A percentile compares a stretch with the other conserved stretches of the same genome.
These are phyloP conservation scores for Sitodiplosis mosellana DNA, from an alignment of 1,140 invertebrate species.

Conservation along the genomic window DNA sequence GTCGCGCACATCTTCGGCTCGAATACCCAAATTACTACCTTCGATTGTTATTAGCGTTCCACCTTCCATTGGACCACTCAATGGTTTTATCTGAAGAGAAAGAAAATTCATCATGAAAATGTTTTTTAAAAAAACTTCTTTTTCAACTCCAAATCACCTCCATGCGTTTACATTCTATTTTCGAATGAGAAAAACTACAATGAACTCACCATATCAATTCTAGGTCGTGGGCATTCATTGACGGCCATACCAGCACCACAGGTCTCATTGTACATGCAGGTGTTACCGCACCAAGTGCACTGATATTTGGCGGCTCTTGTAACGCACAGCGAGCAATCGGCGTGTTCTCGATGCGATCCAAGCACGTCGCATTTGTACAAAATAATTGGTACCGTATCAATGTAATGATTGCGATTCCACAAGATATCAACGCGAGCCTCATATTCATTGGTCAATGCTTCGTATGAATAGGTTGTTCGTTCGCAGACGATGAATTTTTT, in stretches of 20 bases:
- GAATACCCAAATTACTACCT: constrained; percentile 86
- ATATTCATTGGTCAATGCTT: constrained; percentile 66
- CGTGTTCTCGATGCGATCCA: constrained; percentile 75
- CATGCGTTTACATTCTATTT: no score
- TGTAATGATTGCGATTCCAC: constrained; percentile 83
- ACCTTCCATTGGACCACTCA: constrained; percentile 87
- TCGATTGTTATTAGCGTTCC: constrained; percentile 84
- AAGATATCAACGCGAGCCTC: constrained; percentile 75
- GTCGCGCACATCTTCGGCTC: constrained; percentile 72
- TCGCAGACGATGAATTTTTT: constrained; percentile 75
- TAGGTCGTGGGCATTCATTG: constrained; percentile 73
- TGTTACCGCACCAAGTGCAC: constrained; percentile 81
- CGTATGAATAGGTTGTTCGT: constrained; percentile 78
- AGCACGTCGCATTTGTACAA: constrained; percentile 89
- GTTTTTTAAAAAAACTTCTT: no score
- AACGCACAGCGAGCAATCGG: constrained; percentile 86
- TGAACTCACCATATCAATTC: constrained; percentile 62
- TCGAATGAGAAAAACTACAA: no score
- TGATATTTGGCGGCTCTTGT: constrained; percentile 72
- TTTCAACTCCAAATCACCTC: no score
- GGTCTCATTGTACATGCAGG: constrained; percentile 67
- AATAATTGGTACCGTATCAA: constrained; percentile 74
- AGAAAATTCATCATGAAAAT: constrained; percentile 7
- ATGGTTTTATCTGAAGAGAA: constrained; percentile 57
- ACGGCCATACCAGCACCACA: constrained; percentile 38